Base-by-base conservation (phyloP, 2,888 invertebrate genomes). In the Drosophila infuscata region DNA sequence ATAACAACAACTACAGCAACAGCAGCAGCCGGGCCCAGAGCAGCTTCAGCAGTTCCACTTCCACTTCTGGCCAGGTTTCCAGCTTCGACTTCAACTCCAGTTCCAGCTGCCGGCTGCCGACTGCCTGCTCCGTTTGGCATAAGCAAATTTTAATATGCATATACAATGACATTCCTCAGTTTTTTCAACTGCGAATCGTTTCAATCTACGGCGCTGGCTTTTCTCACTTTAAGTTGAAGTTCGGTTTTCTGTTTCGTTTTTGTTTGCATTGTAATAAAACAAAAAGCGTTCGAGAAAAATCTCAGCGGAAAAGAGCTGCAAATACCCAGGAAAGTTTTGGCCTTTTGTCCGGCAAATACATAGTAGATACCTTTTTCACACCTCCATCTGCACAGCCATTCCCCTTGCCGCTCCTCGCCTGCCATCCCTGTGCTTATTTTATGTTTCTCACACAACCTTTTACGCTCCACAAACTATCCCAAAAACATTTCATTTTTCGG, bases 141-240 rank as follows among this genome's bases (percentile, higher is more conserved):
- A 85, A 72, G 90, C 90, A 79, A 86, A 89, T 88, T 86, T 90
- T 83, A 88, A 89, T 84, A 85, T 87, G 81, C 81, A 81, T 81
- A 78, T 66, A 81, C 72, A 76, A 73, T 76, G 81, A 81, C 81
- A 79, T 72, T 76, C 77, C 66, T 56, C 54, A 62, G 59, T 61
- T 63, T 51, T 43, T 30, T n/a, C 33, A 73, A 68, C 32, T 64
- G 53, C 57, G 59, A 76, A 54, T 65, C 60, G 33, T 51, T 69
- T 74, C 71, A 83, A 83, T 76, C 83, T 62, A 51, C 72, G 83
- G 80, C 87, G 78, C 82, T 85, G 59, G 86, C 82, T 89, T 83
- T 84, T 84, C 84, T 81, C 81, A 83, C 89, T 78, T 72, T 75
- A 57, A 57, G 46, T 33, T 43, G 41, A 36, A n/a, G 41, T 51